phyloP scores from a whole-genome alignment of 2,113 vertebrate genomes.

The Lates calcarifer region DNA sequence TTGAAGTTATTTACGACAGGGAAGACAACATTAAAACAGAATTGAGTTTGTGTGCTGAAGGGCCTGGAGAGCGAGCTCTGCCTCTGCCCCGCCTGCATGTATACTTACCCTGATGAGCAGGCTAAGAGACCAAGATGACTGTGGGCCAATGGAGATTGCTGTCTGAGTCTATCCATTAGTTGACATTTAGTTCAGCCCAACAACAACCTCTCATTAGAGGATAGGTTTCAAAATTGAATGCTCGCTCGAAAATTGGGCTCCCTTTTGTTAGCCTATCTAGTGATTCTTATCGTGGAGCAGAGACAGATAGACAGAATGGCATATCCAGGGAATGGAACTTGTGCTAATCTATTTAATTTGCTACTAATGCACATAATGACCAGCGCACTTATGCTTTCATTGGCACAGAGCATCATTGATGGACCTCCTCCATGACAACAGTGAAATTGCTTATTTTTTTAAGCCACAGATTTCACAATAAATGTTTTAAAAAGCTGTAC shows the following conservation, averaged over 20 bases:
- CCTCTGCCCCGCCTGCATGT: constrained; percentile 14
- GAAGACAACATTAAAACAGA: constrained; percentile 52
- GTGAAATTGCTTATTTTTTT: background rate
- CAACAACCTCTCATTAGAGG: constrained; percentile 68
- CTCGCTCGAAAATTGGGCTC: constrained; percentile 42
- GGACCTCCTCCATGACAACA: constrained; percentile 16
- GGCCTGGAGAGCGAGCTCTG: constrained; percentile 22
- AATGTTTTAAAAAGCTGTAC: background rate
- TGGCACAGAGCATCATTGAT: constrained; percentile 25
- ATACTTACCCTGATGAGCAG: constrained; percentile 58
- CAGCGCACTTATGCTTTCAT: constrained; percentile 39
- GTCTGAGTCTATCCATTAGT: constrained; percentile 65
- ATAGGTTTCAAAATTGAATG: constrained; percentile 61
- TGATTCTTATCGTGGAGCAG: constrained; percentile 39
- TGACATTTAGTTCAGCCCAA: constrained; percentile 56
- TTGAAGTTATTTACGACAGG: constrained; percentile 56
- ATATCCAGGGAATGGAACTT: constrained; percentile 39
- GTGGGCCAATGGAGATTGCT: constrained; percentile 44
- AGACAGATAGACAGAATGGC: constrained; percentile 17
- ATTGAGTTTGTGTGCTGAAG: constrained; percentile 55
- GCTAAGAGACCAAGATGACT: constrained; percentile 47
- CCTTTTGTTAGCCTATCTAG: constrained; percentile 41
- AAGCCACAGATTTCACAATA: background rate
- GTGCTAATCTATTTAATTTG: constrained; percentile 63
- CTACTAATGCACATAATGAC: constrained; percentile 55